phyloP scores from a whole-genome alignment of 1,140 invertebrate species.

The Ruditapes philippinarum region DNA sequence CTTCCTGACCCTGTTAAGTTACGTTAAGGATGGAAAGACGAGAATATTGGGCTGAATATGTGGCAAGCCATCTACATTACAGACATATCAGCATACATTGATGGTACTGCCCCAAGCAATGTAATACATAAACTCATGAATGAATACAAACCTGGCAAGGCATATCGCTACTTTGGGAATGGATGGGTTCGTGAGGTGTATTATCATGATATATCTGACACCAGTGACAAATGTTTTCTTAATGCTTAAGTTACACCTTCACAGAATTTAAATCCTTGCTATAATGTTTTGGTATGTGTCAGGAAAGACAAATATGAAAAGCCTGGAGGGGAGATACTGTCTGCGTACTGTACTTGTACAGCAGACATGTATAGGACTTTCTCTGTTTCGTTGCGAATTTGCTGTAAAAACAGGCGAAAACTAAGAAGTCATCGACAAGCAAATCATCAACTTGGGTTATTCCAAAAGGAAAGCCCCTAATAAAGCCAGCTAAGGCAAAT shows the following conservation, averaged over 20 bases:
- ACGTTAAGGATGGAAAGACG: slow-evolving; percentile 3
- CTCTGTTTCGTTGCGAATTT: too few relatives aligned
- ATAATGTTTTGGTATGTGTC: slow-evolving; percentile 50
- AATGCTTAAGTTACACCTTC: slow-evolving; percentile 55
- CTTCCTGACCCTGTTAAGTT: slow-evolving; percentile 32
- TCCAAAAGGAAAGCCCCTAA: neutral
- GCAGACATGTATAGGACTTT: slow-evolving; percentile 47
- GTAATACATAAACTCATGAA: neutral
- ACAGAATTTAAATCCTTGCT: slow-evolving; percentile 26
- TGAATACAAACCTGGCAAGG: slow-evolving; percentile 64
- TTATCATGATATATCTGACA: slow-evolving; percentile 22
- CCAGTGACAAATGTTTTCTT: slow-evolving; percentile 43
- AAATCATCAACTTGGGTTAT: slow-evolving; percentile 51
- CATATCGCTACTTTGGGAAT: slow-evolving; percentile 53
- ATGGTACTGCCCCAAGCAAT: neutral
- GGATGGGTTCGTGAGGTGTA: slow-evolving; percentile 50
- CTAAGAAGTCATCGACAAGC: neutral
- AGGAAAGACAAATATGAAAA: neutral
- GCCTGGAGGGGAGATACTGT: slow-evolving; percentile 39
- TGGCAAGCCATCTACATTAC: slow-evolving; percentile 48
- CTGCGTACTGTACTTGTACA: slow-evolving; percentile 51
- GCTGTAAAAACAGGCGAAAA: slow-evolving; percentile 9
- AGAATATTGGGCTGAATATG: neutral
- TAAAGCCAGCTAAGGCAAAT: neutral
- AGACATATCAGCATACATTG: slow-evolving; percentile 19